Base-by-base conservation (phyloP, 2,888 invertebrate species). In the Chironomus riparius region DNA sequence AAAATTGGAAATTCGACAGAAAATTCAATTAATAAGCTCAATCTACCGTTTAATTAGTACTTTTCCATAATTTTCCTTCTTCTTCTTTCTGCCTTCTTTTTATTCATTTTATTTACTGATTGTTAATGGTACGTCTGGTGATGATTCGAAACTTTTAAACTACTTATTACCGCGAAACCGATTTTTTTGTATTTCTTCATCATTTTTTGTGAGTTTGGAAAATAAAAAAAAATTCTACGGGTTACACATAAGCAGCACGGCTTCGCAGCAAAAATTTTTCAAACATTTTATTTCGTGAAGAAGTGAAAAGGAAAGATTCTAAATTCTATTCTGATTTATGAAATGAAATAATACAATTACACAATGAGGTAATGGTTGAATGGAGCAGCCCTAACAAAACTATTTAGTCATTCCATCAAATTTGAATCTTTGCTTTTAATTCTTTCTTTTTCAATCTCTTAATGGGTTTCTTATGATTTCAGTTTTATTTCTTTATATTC, bases 371-470 rank as follows among this genome's bases (percentile, higher is more conserved):
- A 47, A 62, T 47, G 74, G 68, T 74, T 74, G 74, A 74, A 74
- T 74, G 74, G 65, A 56, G 15, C 56, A 56, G 18, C 38, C 38
- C 68, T 61, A 74, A 72, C 74, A 76, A 76, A 75, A 76, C 69
- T 69, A 76, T 76, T 76, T 76, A 76, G 76, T 76, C 76, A 76
- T 76, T 76, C 76, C 76, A 76, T 76, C 76, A 76, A 76, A 76
- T 76, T 76, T 76, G 69, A 76, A 69, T 76, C 65, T 76, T 7
- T 28, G 28, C 28, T 38, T 38, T 38, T 38, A 10, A 38, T 38
- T 38, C 38, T 38, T 38, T 38, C 38, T 38, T 10, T 38, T 68
- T 74, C 21, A 74, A 74, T 68, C 68, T 61, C 28, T 61, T 74
- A 74, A 74, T 74, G 68, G 68, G 65, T 74, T 74, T 74, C 74